A percentile compares a stretch with the other conserved stretches of the same genome.
Evolutionary conservation across 2,888 invertebrate species (phyloP).

Genomic region (Limnephilus rhombicus): DNA sequence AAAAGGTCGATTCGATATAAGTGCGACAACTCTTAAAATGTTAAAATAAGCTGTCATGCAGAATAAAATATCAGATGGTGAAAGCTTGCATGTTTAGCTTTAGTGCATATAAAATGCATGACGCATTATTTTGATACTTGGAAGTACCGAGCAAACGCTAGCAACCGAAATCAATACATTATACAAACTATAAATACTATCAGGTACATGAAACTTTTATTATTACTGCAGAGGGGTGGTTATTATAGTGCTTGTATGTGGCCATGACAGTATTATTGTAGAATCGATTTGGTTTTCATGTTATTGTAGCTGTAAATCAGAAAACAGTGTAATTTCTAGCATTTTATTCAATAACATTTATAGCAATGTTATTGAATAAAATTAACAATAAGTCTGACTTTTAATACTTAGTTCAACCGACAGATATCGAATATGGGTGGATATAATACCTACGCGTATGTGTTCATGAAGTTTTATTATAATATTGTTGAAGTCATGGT

Average conservation of each 20-base stretch:
- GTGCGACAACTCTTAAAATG: neutral
- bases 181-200: neutral
- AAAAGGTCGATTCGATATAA: no score
- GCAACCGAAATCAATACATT: slow-evolving; percentile 33
- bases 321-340: neutral
- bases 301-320: neutral
- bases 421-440: neutral
- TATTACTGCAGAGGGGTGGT: neutral
- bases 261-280: neutral
- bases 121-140: neutral
- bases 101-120: slow-evolving; percentile 13
- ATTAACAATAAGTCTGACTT: neutral
- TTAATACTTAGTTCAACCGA: neutral
- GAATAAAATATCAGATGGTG: neutral
- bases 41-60: neutral
- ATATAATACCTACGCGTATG: neutral
- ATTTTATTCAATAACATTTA: no score
- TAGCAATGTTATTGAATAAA: neutral
- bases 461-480: neutral
- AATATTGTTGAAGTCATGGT: neutral
- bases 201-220: neutral
- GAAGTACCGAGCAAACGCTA: neutral
- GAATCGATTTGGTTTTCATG: neutral
- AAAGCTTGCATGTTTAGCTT: neutral
- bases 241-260: neutral